A percentile compares a stretch with the other conserved stretches of the same genome.
Conservation (phyloP, 2,888 invertebrate species). For the Spodoptera picta region DNA sequence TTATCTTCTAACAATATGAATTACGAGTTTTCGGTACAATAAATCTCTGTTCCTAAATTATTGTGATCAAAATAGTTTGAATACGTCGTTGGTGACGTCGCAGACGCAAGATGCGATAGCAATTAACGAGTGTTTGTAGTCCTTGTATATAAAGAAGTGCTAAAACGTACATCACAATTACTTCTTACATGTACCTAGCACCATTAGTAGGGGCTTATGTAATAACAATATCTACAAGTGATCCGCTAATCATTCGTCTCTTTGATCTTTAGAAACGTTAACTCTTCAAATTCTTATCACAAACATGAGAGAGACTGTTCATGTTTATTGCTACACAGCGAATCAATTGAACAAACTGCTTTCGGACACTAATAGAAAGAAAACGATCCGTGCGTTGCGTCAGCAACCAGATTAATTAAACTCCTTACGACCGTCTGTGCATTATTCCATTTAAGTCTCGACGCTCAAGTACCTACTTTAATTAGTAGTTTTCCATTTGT, state of each 20-base stretch:
- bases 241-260: slow-evolving; percentile 80
- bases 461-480: slow-evolving; percentile 77
- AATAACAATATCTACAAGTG: slow-evolving; percentile 80
- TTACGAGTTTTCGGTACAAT: slow-evolving; percentile 61
- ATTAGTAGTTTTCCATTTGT: slow-evolving; percentile 86
- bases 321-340: slow-evolving; percentile 77
- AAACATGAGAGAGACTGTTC: slow-evolving; percentile 74
- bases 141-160: slow-evolving; percentile 77
- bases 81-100: slow-evolving; percentile 47
- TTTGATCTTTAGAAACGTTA: slow-evolving; percentile 76
- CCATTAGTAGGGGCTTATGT: slow-evolving; percentile 78
- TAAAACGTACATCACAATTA: slow-evolving; percentile 81
- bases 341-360: slow-evolving; percentile 83
- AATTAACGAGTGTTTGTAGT: slow-evolving; percentile 60
- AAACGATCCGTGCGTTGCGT: slow-evolving; percentile 79
- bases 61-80: slow-evolving; percentile 38
- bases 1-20: slow-evolving; percentile 68
- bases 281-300: slow-evolving; percentile 82
- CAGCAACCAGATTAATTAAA: slow-evolving; percentile 84
- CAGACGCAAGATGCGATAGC: slow-evolving; percentile 33
- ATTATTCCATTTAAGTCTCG: slow-evolving; percentile 78
- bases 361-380: slow-evolving; percentile 79
- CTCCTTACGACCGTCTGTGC: slow-evolving; percentile 76
- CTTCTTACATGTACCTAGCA: slow-evolving; percentile 67
- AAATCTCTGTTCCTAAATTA: slow-evolving; percentile 49